Evolutionary conservation across 2,888 invertebrate genomes (phyloP), one percentile per base, ranked within the genome.

Genomic region (Philopedon plagiatum): DNA sequence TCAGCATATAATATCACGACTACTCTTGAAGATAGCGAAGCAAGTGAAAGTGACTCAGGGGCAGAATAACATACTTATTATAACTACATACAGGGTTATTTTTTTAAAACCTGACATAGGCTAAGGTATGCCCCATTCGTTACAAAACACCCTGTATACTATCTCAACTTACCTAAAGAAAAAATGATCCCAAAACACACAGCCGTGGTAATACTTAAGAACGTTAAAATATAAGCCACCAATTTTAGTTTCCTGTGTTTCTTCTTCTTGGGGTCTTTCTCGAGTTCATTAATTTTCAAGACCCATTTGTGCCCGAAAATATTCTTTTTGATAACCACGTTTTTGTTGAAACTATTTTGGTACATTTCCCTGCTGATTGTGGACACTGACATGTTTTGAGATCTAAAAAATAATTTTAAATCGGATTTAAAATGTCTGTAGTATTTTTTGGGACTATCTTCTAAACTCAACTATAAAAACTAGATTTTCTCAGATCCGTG

Each of bases 221-320:
- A 80, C 39, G 83, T 82, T 41, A 80, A 73, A 23, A 83, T 65
- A 71, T 82, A 84, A 26, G 81, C 74, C 18, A 80, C 69, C 15
- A 81, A 26, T 62, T 70, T 78, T 71, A 32, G 64, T 61, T 64
- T 75, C 15, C 54, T 56, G 51, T 29, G n/a, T 46, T 67, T 69
- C 26, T 65, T 46, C 63, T 77, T 76, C 56, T 78, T 74, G 1
- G 70, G 65, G 37, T 69, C 68, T 13, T 74, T 66, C 13, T 74
- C 75, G 11, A 29, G 54, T 70, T 85, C 84, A 76, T 85, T 85
- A 29, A 85, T 81, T 73, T 82, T 83, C 69, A 85, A 68, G n/a
- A 85, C 82, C 84, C 85, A 85, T 73, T 79, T 80, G 41, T 84
- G 83, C 2, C 85, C 83, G 73, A 85, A 85, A 37, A 85, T 77